Evolutionary conservation across 2,113 vertebrate genomes (phyloP).

Genomic region (Alligator sinensis): DNA sequence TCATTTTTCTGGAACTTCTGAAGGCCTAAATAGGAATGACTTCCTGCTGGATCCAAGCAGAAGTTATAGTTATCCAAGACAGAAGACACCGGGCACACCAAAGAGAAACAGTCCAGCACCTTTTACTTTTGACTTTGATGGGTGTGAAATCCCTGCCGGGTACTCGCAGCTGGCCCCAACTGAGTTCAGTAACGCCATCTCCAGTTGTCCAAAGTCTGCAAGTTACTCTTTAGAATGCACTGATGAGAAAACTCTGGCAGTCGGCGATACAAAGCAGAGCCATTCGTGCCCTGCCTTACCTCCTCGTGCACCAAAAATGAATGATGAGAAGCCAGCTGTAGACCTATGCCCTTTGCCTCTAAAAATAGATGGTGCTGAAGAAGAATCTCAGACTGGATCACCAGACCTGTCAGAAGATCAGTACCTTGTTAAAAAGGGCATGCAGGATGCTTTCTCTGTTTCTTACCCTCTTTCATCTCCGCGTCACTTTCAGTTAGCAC

Average conservation of each 20-base stretch:
- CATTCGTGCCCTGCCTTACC: conserved; percentile 93
- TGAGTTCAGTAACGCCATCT: conserved; percentile 60
- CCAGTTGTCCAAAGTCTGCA: conserved; percentile 89
- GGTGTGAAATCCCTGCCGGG: conserved; percentile 65
- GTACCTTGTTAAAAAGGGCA: conserved; percentile 77
- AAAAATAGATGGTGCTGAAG: conserved; percentile 81
- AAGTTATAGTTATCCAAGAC: conserved; percentile 96
- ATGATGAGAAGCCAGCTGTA: conserved; percentile 72
- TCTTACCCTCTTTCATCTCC: conserved; percentile 80
- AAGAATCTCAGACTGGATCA: conserved; percentile 73
- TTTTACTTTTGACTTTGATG: conserved; percentile 85
- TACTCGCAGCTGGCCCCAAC: conserved; percentile 60
- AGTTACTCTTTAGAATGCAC: conserved; percentile 91
- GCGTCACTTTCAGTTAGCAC: conserved; percentile 75
- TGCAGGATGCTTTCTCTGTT: conserved; percentile 79
- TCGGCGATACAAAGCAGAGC: conserved; percentile 86
- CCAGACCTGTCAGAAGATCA: conserved; percentile 79
- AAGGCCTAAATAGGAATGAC: conserved; percentile 83
- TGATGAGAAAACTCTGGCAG: conserved; percentile 82
- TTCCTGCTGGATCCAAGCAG: conserved; percentile 86
- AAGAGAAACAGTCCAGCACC: conserved; percentile 89
- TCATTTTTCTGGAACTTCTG: conserved; percentile 83
- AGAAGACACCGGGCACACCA: conserved; percentile 88
- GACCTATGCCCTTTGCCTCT: conserved; percentile 77
- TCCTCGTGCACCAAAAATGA: conserved; percentile 87